These are phyloP conservation scores for Ephydatia muelleri DNA, from an alignment of 37 sponge, comb jelly and placozoan genomes.

Conservation along the genomic window DNA sequence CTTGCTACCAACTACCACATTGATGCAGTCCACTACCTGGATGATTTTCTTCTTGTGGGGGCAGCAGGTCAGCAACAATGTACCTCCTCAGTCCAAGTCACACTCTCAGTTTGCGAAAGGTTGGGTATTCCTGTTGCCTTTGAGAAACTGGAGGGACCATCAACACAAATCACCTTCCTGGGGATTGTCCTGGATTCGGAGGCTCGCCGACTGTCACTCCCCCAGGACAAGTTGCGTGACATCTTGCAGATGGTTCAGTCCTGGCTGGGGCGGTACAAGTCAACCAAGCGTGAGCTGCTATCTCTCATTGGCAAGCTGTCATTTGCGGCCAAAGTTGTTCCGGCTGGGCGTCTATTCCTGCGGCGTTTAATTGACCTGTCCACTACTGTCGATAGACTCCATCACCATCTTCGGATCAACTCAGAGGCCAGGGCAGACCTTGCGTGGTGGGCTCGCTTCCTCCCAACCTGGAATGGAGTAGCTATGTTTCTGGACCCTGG, in stretches of 20 bases:
- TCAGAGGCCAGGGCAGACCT: slow-evolving; percentile 12
- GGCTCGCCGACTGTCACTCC: not conserved
- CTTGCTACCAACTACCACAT: not conserved
- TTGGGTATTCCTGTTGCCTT: slow-evolving; percentile 29
- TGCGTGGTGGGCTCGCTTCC: slow-evolving; percentile 11
- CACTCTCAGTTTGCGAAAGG: slow-evolving; percentile 1
- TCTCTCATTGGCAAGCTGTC: slow-evolving; percentile 31
- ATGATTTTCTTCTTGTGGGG: slow-evolving; percentile 3
- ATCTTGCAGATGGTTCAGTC: not conserved
- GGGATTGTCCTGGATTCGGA: slow-evolving; percentile 23
- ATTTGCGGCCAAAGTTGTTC: slow-evolving; percentile 32
- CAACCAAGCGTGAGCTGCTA: slow-evolving; percentile 15
- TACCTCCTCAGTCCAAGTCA: not conserved
- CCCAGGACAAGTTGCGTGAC: slow-evolving; percentile 16
- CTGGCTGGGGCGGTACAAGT: not conserved
- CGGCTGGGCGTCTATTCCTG: slow-evolving; percentile 29
- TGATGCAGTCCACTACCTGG: slow-evolving; percentile 32
- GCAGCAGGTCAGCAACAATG: not conserved
- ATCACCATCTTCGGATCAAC: slow-evolving; percentile 24
- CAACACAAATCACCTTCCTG: slow-evolving; percentile 6
- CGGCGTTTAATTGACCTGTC: slow-evolving; percentile 38
- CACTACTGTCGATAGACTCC: not conserved
- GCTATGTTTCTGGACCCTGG: slow-evolving; percentile 25
- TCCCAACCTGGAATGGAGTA: slow-evolving; percentile 19
- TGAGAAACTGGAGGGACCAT: slow-evolving; percentile 39